phyloP scores from a whole-genome alignment of 2,797 vertebrate species.

The Propithecus perrieri region DNA sequence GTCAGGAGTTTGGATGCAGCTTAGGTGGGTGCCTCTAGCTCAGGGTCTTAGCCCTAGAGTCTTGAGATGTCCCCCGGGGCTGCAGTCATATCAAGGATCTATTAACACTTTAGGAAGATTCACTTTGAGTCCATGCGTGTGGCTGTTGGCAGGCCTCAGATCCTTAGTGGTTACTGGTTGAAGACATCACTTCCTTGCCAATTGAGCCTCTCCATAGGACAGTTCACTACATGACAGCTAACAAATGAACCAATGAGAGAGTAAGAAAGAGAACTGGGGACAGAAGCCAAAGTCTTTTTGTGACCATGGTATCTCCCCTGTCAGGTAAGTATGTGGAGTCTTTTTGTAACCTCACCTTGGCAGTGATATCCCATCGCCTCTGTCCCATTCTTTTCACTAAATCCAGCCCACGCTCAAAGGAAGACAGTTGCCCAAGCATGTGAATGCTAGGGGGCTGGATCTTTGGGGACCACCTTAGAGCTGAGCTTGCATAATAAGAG shows the following conservation, averaged over 20 bases:
- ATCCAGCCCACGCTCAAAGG: neutral
- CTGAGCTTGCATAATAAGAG: neutral
- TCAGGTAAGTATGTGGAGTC: no score
- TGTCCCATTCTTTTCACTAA: neutral
- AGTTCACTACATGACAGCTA: neutral
- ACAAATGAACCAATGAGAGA: neutral
- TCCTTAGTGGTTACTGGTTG: neutral
- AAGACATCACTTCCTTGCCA: neutral
- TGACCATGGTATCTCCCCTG: no score
- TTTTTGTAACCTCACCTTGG: neutral
- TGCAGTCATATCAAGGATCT: neutral
- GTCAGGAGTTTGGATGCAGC: neutral
- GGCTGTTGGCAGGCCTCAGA: neutral
- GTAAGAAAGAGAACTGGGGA: neutral
- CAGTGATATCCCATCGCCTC: neutral
- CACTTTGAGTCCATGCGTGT: neutral
- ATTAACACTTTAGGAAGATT: neutral
- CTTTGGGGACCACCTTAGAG: neutral
- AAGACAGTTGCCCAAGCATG: neutral
- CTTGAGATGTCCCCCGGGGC: neutral
- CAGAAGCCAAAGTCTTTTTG: neutral
- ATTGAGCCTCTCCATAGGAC: neutral
- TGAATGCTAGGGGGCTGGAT: neutral
- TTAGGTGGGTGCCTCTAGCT: neutral
- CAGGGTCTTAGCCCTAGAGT: neutral